Evolutionary conservation across 2,797 vertebrate genomes (phyloP), one percentile per base, ranked within the genome.

Genomic region (Linurgus olivaceus): DNA sequence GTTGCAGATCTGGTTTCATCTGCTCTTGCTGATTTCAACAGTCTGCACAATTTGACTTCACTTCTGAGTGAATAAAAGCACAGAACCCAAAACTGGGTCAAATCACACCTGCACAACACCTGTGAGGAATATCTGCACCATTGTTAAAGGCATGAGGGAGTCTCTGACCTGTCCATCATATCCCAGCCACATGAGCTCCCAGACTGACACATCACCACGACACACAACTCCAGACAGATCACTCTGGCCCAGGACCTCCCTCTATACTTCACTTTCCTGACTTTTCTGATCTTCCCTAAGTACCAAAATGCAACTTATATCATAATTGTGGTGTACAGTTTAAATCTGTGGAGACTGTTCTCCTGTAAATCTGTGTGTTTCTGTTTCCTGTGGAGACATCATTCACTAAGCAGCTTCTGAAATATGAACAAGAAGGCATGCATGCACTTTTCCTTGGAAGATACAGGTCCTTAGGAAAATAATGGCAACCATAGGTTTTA

Each of bases 361-460:
- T 25, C 55, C 55, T 25, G 33, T 25, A 57, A 25, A 17, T 57
- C 54, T 35, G 4, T 35, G 15, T 35, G 21, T 6, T 35, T 33
- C 55, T 17, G 23, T 17, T 23, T 17, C 33, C 23, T 17, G 33
- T 11, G 33, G 33, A 57, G 23, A 25, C 15, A 6, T 10, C 15
- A 35, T 35, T 11, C 33, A 35, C 23, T 7, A 71, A 31, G 40
- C 11, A 87, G 10, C 26, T 70, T 75, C 42, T 54, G 15, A 77
- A 92, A 58, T 2, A 9, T 0, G 1, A 23, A 45, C 20, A 29
- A 1, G 7, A 40, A 72, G 13, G 29, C 1, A 13, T 0, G 1
- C 5, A 35, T 3, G 24, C 2, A 4, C 13, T 23, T 92, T 35
- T 24, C 19, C 28, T 44, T 57, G 48, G 45, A 81, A 86, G 67